These are phyloP conservation scores for Micropoecilia bifurca DNA, from an alignment of 2,797 vertebrate genomes.

Conservation along the genomic window DNA sequence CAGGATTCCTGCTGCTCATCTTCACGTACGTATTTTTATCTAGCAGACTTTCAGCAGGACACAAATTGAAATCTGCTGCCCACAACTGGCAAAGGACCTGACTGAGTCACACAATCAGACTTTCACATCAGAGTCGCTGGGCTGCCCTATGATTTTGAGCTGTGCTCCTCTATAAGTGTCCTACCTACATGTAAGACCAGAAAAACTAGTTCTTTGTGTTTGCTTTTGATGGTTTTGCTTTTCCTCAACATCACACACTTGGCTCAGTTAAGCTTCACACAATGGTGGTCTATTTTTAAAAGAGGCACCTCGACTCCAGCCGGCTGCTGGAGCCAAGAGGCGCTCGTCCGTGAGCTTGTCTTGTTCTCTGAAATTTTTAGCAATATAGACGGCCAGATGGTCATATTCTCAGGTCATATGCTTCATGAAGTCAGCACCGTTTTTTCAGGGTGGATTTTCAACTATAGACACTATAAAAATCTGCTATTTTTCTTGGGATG, in stretches of 20 bases:
- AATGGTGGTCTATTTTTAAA: constrained; percentile 66
- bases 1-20: constrained; percentile 22
- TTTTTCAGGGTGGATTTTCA: not conserved
- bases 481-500: not conserved
- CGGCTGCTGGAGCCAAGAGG: constrained; percentile 59
- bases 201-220: constrained; percentile 23
- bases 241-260: constrained; percentile 14
- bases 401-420: constrained; percentile 70
- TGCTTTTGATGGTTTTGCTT: constrained; percentile 21
- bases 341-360: constrained; percentile 47
- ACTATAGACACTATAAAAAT: not conserved
- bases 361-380: constrained; percentile 48
- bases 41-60: constrained; percentile 29
- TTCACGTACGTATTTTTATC: constrained; percentile 45
- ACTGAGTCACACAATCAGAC: constrained; percentile 28
- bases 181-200: constrained; percentile 35
- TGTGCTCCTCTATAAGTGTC: constrained; percentile 21
- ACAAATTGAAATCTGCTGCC: constrained; percentile 43
- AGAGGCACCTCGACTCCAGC: constrained; percentile 69
- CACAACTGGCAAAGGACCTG: constrained; percentile 39
- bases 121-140: constrained; percentile 46
- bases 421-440: constrained; percentile 18
- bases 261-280: constrained; percentile 30
- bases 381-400: constrained; percentile 72
- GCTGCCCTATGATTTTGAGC: constrained; percentile 44